Percentiles rank a stretch among this genome's conserved stretches.
phyloP scores from a whole-genome alignment of 2,113 vertebrate genomes.

The Cyprinodon brontotheroides region DNA sequence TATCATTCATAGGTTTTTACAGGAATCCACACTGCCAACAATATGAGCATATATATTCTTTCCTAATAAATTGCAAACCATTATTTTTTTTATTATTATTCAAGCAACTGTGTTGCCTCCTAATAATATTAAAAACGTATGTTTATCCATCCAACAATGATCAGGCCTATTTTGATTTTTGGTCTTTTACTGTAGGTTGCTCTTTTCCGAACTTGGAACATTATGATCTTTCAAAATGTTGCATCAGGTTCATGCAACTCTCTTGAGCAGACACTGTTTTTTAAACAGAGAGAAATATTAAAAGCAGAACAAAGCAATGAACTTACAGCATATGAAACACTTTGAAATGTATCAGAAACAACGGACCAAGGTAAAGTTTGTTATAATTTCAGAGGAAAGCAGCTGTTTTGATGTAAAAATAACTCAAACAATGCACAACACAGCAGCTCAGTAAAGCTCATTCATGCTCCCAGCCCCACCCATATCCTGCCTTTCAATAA shows the following conservation, averaged over 20 bases:
- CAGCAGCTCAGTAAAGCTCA: background rate
- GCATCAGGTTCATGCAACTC: constrained; percentile 66
- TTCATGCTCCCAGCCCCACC: constrained; percentile 14
- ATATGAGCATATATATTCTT: background rate
- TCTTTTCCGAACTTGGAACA: constrained; percentile 53
- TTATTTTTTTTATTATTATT: background rate
- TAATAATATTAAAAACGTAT: constrained; percentile 3
- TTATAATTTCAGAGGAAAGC: constrained; percentile 5
- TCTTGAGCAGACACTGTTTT: constrained; percentile 53
- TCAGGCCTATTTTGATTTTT: constrained; percentile 44
- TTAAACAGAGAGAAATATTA: constrained; percentile 73
- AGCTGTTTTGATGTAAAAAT: constrained; percentile 16
- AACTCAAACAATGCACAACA: background rate
- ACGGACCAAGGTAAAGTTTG: background rate
- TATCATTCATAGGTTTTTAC: background rate
- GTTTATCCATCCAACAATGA: constrained; percentile 31
- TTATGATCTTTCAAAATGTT: constrained; percentile 71
- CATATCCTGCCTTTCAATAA: constrained; percentile 27
- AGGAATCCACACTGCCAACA: background rate
- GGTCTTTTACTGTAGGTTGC: constrained; percentile 58
- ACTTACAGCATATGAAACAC: constrained; percentile 23
- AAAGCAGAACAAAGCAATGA: constrained; percentile 49
- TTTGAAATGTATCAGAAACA: constrained; percentile 28
- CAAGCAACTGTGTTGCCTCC: constrained; percentile 10
- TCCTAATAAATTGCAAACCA: background rate